These are phyloP conservation scores for Cheirogaleus major DNA, from an alignment of 2,797 vertebrate genomes.

Conservation along the genomic window DNA sequence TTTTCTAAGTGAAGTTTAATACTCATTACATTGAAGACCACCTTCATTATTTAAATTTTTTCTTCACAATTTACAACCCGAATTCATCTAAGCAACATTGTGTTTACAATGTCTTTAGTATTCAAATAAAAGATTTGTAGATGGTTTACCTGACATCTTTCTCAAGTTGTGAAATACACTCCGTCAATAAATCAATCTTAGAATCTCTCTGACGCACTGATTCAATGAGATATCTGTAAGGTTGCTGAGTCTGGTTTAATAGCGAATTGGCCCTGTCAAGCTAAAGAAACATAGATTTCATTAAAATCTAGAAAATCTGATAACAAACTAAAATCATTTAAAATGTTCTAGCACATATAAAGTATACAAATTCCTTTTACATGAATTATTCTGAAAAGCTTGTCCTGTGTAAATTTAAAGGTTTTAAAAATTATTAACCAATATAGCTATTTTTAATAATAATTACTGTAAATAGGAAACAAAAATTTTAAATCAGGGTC, in stretches of 20 bases:
- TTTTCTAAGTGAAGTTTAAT: not conserved
- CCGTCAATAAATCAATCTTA: constrained; percentile 90
- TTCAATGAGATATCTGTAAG: constrained; percentile 96
- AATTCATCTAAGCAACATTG: not conserved
- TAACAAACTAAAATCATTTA: constrained; percentile 29
- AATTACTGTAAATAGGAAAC: not conserved
- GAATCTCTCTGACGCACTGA: constrained; percentile 93
- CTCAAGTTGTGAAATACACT: constrained; percentile 89
- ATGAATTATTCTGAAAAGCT: constrained; percentile 11
- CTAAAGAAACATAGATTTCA: constrained; percentile 82
- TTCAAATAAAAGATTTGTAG: not conserved
- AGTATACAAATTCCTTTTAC: not conserved
- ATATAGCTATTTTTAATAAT: constrained; percentile 5
- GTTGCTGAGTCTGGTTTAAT: constrained; percentile 94
- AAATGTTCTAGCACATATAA: not conserved
- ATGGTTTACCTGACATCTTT: constrained; percentile 91
- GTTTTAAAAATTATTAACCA: constrained; percentile 20
- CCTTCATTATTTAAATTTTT: not conserved
- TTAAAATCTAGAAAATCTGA: constrained; percentile 24
- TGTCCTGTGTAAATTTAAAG: not conserved
- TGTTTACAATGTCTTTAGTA: not conserved
- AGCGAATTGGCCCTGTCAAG: constrained; percentile 92
- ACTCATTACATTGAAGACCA: not conserved
- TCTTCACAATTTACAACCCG: not conserved
- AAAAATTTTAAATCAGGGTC: not conserved